phyloP scores from a whole-genome alignment of 2,113 vertebrate genomes.

The Anseranas semipalmata region DNA sequence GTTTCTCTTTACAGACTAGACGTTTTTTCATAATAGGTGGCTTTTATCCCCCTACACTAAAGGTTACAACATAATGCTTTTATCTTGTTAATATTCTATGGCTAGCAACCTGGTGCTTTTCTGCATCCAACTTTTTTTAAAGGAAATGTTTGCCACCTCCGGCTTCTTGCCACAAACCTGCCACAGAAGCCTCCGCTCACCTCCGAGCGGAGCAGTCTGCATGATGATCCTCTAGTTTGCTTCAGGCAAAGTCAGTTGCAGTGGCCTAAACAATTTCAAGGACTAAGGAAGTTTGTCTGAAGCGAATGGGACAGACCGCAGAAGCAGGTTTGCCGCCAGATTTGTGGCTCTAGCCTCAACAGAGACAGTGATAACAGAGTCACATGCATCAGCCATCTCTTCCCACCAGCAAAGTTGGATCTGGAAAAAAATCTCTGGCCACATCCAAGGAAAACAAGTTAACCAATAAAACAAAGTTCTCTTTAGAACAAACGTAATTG shows the following conservation, averaged over 20 bases:
- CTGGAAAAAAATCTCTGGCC: background rate
- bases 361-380: background rate
- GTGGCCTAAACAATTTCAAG: background rate
- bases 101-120: background rate
- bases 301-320: background rate
- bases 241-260: background rate
- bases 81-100: background rate
- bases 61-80: background rate
- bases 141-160: background rate
- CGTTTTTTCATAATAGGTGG: background rate
- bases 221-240: background rate
- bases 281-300: background rate
- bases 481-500: constrained; percentile 36
- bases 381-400: background rate
- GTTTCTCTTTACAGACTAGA: background rate
- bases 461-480: background rate
- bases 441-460: background rate
- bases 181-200: background rate
- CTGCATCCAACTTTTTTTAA: background rate
- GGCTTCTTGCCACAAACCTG: background rate
- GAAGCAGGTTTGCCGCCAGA: background rate
- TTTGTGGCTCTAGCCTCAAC: background rate
- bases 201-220: background rate
- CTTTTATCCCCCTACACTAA: background rate
- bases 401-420: background rate